A percentile compares a stretch with the other conserved stretches of the same genome.
These are phyloP conservation scores for Drosophila trapezifrons DNA, from an alignment of 1,140 invertebrate species.

Conservation along the genomic window DNA sequence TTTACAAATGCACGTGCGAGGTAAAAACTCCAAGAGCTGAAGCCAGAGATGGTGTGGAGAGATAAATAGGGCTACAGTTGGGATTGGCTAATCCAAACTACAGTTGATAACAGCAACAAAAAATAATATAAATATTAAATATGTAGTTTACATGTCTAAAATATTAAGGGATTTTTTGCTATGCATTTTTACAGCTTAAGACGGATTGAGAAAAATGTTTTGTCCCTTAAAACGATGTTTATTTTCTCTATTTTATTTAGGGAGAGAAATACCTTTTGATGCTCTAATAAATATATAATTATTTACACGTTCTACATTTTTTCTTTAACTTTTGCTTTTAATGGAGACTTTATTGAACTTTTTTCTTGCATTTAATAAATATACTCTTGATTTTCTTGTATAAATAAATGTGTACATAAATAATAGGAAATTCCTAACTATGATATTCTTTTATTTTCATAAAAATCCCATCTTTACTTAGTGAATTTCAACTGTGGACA, in stretches of 20 bases:
- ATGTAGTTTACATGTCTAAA: no score
- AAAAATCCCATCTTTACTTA: background rate
- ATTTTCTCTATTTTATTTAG: background rate
- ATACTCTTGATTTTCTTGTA: background rate
- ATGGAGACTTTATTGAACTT: background rate
- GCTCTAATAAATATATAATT: no score
- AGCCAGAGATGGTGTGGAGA: conserved; percentile 26
- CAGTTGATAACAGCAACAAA: no score
- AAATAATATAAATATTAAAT: background rate
- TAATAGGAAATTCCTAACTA: background rate
- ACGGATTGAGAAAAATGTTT: no score
- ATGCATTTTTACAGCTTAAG: background rate
- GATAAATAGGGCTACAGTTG: conserved; percentile 12
- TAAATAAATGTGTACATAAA: background rate
- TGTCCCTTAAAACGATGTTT: no score
- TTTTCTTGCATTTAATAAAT: no score
- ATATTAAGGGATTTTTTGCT: no score
- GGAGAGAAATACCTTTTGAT: no score
- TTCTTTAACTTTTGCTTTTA: background rate
- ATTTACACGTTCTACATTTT: background rate
- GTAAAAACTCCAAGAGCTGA: conserved; percentile 6
- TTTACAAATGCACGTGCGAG: conserved; percentile 41
- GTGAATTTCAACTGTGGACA: conserved; percentile 10
- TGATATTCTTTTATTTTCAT: background rate
- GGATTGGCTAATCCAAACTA: background rate